phyloP scores from a whole-genome alignment of 2,797 vertebrate genomes.

The Myotis pilosus region DNA sequence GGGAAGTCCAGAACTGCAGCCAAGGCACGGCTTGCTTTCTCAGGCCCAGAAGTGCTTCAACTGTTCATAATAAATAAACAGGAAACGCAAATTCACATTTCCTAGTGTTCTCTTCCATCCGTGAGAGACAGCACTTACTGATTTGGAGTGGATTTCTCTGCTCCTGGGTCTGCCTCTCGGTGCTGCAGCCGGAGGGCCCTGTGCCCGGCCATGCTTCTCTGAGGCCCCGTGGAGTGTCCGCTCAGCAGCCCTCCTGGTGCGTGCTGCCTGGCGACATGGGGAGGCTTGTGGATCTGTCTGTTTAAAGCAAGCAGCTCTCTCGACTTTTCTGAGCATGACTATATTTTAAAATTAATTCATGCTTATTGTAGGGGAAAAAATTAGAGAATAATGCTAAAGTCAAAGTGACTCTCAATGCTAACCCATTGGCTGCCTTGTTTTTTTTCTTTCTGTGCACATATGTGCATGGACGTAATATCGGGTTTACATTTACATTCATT shows the following conservation, averaged over 20 bases:
- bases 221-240: not conserved
- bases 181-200: too few species aligned
- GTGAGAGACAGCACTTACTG: not conserved
- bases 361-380: not conserved
- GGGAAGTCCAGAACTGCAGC: not conserved
- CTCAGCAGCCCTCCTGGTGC: not conserved
- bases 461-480: not conserved
- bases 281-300: not conserved
- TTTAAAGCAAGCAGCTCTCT: not conserved
- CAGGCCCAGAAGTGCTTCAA: not conserved
- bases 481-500: not conserved
- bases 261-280: not conserved
- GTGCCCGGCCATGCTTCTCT: not conserved
- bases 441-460: too few species aligned
- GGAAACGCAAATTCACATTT: constrained; percentile 8
- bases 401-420: not conserved
- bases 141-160: not conserved
- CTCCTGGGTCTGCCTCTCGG: rapidly evolving
- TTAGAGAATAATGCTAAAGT: not conserved
- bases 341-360: constrained; percentile 34
- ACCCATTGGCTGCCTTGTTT: not conserved
- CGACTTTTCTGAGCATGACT: not conserved
- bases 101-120: constrained; percentile 1
- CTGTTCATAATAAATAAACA: constrained; percentile 16
- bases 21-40: not conserved